phyloP scores from a whole-genome alignment of 2,888 invertebrate genomes.

The Hyposoter didymator region DNA sequence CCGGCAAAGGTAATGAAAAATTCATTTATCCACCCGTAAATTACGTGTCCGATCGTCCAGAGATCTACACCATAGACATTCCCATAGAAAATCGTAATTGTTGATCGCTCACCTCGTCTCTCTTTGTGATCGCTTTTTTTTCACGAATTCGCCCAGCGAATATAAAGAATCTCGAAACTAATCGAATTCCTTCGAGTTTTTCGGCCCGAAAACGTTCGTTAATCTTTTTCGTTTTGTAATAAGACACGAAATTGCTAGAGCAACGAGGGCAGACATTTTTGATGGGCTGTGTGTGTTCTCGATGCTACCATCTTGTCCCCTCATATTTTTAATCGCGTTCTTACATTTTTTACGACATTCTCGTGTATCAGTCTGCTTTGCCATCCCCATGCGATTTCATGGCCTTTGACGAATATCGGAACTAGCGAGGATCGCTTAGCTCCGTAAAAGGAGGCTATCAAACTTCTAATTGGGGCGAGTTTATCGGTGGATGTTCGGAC shows the following conservation, averaged over 20 bases:
- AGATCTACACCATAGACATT: neutral
- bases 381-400: neutral
- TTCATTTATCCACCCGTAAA: constrained; percentile 67
- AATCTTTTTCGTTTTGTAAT: constrained; percentile 31
- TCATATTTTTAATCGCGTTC: constrained; percentile 28
- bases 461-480: neutral
- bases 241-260: constrained; percentile 3
- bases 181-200: constrained; percentile 25
- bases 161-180: constrained; percentile 32
- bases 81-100: constrained; percentile 25
- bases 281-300: neutral
- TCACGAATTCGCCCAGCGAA: neutral
- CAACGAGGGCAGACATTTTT: constrained; percentile 4
- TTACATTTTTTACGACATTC: constrained; percentile 22
- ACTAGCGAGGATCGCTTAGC: neutral
- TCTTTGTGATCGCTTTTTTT: neutral
- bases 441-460: neutral
- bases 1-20: constrained; percentile 62
- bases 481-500: neutral
- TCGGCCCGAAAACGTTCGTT: too few relatives aligned
- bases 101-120: constrained; percentile 42
- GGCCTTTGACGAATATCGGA: neutral
- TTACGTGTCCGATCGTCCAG: constrained; percentile 61
- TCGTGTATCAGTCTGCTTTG: neutral
- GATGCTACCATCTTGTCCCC: constrained; percentile 6